Base-by-base conservation (phyloP, 2,113 vertebrate species). In the Melanostigma gelatinosum region DNA sequence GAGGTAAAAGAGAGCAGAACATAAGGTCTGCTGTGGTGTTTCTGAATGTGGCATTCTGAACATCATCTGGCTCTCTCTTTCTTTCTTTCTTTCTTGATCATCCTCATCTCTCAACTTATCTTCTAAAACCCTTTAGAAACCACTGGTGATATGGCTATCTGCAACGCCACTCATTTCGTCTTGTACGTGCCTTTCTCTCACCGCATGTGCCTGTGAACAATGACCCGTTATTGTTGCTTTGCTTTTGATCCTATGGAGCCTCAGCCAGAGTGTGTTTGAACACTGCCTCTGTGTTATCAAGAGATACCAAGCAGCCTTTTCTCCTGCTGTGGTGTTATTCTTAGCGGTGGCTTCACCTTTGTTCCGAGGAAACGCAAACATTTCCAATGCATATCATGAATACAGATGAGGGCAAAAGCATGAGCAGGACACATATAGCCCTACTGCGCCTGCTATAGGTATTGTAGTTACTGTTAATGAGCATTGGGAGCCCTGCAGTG, bases 271-370 rank as follows among this genome's bases (percentile, higher is more conserved):
- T 34, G 54, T 66, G 79, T 88, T 90, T 89, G 74, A 88, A 70
- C 79, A 27, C 70, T 18, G 42, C 10, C n/a, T 42, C 64, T 11
- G 52, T 65, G 69, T 86, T 72, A 86, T 83, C 84, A 38, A 0
- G 1, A 73, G 72, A 44, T 60, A 70, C 75, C 68, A 48, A 75
- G 36, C 50, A 15, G 60, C 48, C 40, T 60, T 70, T 34, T 66
- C 77, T 85, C 89, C 77, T 75, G 85, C 81, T 83, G 79, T 69
- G 89, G 80, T 68, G 46, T 78, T 63, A 85, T 79, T 89, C 69
- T 87, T 67, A 84, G 71, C 38, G n/a, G 16, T 32, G 54, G 27
- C 40, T 50, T 80, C 65, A 64, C 77, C 71, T 77, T 85, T 87
- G 61, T 88, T 86, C n/a, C 22, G 55, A 15, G 61, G 65, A 76